Conservation (phyloP, 2,888 invertebrate genomes). For the Aricia artaxerxes region DNA sequence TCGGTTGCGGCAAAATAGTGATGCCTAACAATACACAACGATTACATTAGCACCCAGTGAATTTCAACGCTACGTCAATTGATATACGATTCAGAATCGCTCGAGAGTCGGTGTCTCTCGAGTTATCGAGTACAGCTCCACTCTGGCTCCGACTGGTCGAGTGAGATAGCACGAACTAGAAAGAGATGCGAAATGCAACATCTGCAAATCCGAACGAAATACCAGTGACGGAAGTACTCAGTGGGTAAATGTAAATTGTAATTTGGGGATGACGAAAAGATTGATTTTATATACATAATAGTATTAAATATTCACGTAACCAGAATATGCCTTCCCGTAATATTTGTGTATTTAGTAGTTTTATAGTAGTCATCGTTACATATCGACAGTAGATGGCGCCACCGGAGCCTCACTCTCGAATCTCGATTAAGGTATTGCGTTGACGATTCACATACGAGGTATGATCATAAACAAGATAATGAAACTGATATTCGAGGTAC, state of each 20-base stretch:
- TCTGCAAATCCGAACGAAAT: not conserved
- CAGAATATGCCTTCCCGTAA: constrained; percentile 28
- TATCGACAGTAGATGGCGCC: constrained; percentile 15
- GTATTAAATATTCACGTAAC: not conserved
- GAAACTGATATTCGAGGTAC: not conserved
- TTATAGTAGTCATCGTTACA: not conserved
- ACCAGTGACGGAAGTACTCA: not conserved
- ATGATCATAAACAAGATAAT: too few relatives aligned
- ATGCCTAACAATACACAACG: constrained; percentile 27
- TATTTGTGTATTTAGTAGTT: not conserved
- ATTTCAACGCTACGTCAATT: not conserved
- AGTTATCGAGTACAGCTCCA: not conserved
- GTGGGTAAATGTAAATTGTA: constrained; percentile 8
- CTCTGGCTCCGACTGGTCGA: not conserved
- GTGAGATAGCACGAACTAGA: not conserved
- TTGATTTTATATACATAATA: not conserved
- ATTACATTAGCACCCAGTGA: constrained; percentile 15
- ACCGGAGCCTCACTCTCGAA: not conserved
- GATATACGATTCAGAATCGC: not conserved
- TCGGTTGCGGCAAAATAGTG: not conserved
- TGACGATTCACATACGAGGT: too few relatives aligned
- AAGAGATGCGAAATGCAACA: not conserved
- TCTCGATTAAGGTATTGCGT: not conserved
- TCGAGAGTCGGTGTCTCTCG: not conserved
- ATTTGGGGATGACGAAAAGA: not conserved